These are phyloP conservation scores for Caradrina clavipalpis DNA, from an alignment of 2,888 invertebrate genomes.

Conservation along the genomic window DNA sequence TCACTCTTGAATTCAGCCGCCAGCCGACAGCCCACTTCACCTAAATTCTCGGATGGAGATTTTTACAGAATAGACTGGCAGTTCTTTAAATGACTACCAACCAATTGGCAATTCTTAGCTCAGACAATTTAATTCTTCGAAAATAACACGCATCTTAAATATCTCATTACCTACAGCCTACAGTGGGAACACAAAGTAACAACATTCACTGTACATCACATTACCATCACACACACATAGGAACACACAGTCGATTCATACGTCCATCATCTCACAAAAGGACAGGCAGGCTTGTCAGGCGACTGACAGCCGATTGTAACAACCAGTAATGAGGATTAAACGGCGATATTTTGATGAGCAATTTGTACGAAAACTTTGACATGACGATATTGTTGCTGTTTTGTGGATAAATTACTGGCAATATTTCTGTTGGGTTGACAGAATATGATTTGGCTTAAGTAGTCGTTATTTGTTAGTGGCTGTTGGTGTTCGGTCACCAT, in stretches of 20 bases:
- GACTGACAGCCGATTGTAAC: constrained; percentile 68
- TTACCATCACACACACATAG: constrained; percentile 36
- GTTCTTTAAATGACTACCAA: not conserved
- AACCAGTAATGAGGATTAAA: constrained; percentile 69
- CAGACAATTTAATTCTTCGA: not conserved
- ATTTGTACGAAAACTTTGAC: constrained; percentile 62
- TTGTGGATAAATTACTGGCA: constrained; percentile 45
- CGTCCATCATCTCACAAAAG: constrained; percentile 79
- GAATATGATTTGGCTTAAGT: constrained; percentile 54
- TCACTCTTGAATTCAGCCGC: no score
- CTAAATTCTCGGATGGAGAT: not conserved
- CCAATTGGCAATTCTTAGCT: not conserved
- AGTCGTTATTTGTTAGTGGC: constrained; percentile 35
- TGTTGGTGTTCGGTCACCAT: constrained; percentile 24
- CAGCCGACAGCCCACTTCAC: not conserved
- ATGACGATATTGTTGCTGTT: constrained; percentile 45
- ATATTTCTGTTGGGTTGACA: constrained; percentile 52
- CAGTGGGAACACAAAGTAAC: constrained; percentile 26
- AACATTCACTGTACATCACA: constrained; percentile 21
- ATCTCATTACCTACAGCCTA: constrained; percentile 4
- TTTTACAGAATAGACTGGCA: not conserved
- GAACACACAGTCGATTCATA: constrained; percentile 71
- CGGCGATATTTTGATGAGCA: constrained; percentile 68
- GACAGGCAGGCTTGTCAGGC: constrained; percentile 60
- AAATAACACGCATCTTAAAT: constrained; percentile 1